These are phyloP conservation scores for Anagyrus pseudococci DNA, from an alignment of 2,888 invertebrate genomes.

Conservation along the genomic window DNA sequence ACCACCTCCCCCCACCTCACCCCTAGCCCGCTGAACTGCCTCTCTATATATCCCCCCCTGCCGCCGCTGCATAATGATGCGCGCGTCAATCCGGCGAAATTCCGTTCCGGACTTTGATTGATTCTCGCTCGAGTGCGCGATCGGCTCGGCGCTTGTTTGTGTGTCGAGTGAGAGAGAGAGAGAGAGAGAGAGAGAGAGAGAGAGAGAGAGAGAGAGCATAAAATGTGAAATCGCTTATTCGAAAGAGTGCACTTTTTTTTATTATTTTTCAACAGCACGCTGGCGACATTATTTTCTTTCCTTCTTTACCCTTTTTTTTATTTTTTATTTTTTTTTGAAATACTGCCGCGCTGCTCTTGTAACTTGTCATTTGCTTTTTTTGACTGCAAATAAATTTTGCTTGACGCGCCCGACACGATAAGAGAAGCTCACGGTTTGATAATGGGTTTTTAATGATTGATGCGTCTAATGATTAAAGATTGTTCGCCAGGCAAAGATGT, in stretches of 20 bases:
- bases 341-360: not conserved
- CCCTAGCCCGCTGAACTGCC: too few relatives aligned
- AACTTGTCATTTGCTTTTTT: not conserved
- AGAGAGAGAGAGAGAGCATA: too few relatives aligned
- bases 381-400: not conserved
- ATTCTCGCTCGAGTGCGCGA: not conserved
- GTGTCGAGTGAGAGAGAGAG: not conserved
- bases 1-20: not conserved
- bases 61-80: conserved; percentile 12
- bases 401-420: not conserved
- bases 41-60: too few relatives aligned
- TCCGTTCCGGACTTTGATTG: conserved; percentile 17
- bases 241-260: not conserved
- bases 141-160: not conserved
- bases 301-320: not conserved
- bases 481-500: not conserved
- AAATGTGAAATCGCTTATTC: not conserved
- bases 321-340: not conserved
- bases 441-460: not conserved
- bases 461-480: not conserved
- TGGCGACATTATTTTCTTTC: too few relatives aligned
- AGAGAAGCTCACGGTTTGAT: not conserved
- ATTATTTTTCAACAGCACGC: too few relatives aligned
- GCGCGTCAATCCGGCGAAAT: conserved; percentile 4
- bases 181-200: too few relatives aligned